Evolutionary conservation across 2,888 invertebrate genomes (phyloP).

Genomic region (Ditula angustiorana): DNA sequence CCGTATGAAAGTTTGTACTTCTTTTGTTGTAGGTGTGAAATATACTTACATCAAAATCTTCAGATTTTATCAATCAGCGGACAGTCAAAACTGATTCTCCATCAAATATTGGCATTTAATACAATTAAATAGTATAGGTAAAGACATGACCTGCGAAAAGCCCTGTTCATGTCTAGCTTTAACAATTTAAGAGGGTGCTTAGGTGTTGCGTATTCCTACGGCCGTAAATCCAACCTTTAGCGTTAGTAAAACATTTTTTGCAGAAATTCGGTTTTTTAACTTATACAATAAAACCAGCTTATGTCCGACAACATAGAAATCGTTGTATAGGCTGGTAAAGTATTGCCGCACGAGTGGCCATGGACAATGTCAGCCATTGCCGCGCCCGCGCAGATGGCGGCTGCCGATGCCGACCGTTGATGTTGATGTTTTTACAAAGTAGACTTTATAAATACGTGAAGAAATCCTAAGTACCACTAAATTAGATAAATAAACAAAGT

Average conservation of each 20-base stretch:
- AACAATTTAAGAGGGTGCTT: too few relatives aligned
- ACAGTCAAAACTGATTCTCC: neutral
- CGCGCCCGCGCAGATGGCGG: constrained; percentile 11
- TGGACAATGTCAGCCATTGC: constrained; percentile 36
- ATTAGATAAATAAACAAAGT: too few relatives aligned
- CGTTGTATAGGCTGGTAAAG: constrained; percentile 29
- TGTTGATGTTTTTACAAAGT: neutral
- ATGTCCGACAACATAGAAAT: constrained; percentile 25
- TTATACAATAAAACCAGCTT: constrained; percentile 15
- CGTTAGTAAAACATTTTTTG: neutral
- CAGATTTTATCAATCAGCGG: neutral
- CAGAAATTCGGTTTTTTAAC: neutral
- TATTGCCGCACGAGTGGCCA: constrained; percentile 37
- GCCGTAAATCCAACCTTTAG: neutral
- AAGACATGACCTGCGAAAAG: too few relatives aligned
- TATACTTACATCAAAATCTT: neutral
- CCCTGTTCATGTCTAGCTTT: too few relatives aligned
- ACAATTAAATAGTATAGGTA: too few relatives aligned
- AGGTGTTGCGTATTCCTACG: too few relatives aligned
- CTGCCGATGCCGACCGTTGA: neutral
- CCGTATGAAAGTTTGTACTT: neutral
- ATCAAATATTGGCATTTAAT: too few relatives aligned
- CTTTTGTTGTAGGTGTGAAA: neutral
- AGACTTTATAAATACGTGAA: neutral
- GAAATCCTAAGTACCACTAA: too few relatives aligned